phyloP scores from a whole-genome alignment of 2,113 vertebrate species.

The Ailuropoda melanoleuca region DNA sequence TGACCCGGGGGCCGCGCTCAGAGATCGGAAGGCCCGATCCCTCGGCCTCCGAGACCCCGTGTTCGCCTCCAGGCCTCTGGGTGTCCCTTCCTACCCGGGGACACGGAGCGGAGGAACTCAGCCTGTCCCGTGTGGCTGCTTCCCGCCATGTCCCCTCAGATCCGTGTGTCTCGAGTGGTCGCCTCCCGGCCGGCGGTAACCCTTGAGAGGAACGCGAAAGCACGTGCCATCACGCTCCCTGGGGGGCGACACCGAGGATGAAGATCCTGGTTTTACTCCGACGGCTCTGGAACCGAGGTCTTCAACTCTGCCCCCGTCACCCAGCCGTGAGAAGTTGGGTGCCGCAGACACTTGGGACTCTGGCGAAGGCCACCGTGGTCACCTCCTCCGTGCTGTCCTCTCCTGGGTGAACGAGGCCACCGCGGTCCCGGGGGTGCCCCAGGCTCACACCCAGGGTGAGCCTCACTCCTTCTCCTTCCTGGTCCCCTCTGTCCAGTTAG shows the following conservation, averaged over 20 bases:
- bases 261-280: background rate
- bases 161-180: background rate
- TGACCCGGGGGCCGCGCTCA: no score
- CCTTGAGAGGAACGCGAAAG: background rate
- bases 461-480: background rate
- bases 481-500: rapidly evolving
- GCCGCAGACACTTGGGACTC: background rate
- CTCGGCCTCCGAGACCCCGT: background rate
- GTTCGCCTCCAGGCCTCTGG: background rate
- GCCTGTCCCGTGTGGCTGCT: rapidly evolving
- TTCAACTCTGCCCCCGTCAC: rapidly evolving
- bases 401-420: rapidly evolving
- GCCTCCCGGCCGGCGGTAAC: background rate
- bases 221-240: rapidly evolving
- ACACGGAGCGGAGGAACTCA: background rate
- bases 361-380: rapidly evolving
- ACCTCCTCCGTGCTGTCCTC: background rate
- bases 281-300: rapidly evolving
- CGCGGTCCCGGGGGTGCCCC: rapidly evolving
- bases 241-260: rapidly evolving
- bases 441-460: background rate
- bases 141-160: background rate
- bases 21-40: background rate
- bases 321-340: rapidly evolving
- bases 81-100: background rate